Evolutionary conservation across 2,113 vertebrate genomes (phyloP).

Genomic region (Neogale vison): DNA sequence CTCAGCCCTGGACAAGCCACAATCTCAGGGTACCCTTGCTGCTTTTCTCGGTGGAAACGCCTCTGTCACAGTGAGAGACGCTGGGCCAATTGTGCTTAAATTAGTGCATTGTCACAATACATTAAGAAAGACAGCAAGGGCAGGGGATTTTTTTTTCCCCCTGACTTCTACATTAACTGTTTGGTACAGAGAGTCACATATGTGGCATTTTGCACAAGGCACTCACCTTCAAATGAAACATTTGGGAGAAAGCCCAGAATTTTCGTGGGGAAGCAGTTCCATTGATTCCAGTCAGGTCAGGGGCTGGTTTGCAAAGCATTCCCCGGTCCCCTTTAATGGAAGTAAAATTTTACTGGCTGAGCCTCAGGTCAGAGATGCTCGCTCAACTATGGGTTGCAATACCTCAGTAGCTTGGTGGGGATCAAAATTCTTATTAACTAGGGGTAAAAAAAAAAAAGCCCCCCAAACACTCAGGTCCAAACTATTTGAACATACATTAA

Average conservation of each 20-base stretch:
- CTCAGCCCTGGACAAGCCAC: slow-evolving; percentile 60
- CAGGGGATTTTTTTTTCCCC: neutral
- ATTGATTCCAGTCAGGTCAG: neutral
- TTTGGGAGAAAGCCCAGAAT: slow-evolving; percentile 65
- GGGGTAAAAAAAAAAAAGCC: no score
- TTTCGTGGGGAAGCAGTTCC: slow-evolving; percentile 51
- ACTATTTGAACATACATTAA: neutral
- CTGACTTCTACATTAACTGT: neutral
- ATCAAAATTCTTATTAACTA: neutral
- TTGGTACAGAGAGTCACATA: slow-evolving; percentile 24
- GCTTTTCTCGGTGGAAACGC: slow-evolving; percentile 25
- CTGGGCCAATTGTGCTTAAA: slow-evolving; percentile 67
- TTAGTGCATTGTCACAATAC: slow-evolving; percentile 68
- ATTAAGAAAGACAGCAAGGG: slow-evolving; percentile 70
- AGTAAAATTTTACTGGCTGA: slow-evolving; percentile 42
- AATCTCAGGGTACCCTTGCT: slow-evolving; percentile 68
- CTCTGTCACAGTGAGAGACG: slow-evolving; percentile 50
- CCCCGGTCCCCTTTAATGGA: neutral
- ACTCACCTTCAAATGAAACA: slow-evolving; percentile 54
- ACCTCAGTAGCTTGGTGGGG: neutral
- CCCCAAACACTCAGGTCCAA: neutral
- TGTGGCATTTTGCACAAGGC: slow-evolving; percentile 46
- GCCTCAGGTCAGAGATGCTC: neutral
- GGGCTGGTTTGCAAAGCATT: slow-evolving; percentile 31
- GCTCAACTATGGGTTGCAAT: neutral